phyloP scores from a whole-genome alignment of 2,113 vertebrate species.

The Prunella himalayana region DNA sequence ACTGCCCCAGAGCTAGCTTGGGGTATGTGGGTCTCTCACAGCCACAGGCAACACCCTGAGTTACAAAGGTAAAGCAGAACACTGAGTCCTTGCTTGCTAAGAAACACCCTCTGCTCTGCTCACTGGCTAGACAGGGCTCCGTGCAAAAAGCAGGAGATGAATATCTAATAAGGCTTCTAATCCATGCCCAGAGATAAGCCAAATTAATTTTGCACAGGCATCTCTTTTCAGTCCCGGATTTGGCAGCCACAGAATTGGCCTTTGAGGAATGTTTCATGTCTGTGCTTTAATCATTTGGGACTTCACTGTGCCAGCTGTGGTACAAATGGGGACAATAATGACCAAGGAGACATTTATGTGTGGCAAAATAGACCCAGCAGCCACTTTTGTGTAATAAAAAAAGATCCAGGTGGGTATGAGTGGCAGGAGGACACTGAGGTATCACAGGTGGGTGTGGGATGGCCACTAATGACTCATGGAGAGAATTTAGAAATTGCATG shows the following conservation, averaged over 20 bases:
- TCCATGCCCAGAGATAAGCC: not conserved
- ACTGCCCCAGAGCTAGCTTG: not conserved
- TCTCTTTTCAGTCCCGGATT: not conserved
- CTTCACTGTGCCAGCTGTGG: not conserved
- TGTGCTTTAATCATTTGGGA: not conserved
- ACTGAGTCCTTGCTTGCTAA: not conserved
- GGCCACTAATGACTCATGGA: not conserved
- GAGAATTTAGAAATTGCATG: not conserved
- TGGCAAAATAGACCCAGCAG: not conserved
- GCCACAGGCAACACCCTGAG: not conserved
- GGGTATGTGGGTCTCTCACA: not conserved
- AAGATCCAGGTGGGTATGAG: rapidly evolving
- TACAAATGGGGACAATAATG: not conserved
- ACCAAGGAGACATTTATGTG: not conserved
- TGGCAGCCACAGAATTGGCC: not conserved
- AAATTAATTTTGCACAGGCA: not conserved
- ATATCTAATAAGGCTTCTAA: not conserved
- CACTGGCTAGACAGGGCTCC: not conserved
- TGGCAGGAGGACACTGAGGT: not conserved
- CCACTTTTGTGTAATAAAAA: not conserved
- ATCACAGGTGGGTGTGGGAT: not conserved
- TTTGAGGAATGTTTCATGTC: not conserved
- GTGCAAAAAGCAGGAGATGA: not conserved
- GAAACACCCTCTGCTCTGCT: not conserved
- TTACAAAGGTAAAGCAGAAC: not conserved